Percentiles rank a stretch among this genome's conserved stretches.
Conservation (phyloP, 2,888 invertebrate genomes). For the Cheilosia grossa region DNA sequence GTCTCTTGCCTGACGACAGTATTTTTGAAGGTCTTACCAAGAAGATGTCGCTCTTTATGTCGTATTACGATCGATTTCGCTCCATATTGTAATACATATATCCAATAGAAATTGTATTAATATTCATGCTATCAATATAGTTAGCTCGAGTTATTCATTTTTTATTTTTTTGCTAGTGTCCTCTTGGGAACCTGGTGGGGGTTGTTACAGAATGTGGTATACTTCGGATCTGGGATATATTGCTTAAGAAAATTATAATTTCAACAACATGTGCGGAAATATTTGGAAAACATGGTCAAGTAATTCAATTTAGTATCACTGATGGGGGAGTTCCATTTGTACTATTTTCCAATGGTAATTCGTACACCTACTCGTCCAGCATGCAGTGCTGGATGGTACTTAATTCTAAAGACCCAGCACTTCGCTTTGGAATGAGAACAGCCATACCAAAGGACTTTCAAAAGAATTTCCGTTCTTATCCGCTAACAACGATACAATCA, state of each 20-base stretch:
- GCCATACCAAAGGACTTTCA: constrained; percentile 82
- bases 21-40: no score
- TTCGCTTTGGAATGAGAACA: constrained; percentile 83
- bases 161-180: constrained; percentile 78
- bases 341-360: constrained; percentile 92
- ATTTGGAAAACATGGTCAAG: constrained; percentile 83
- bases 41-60: no score
- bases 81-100: no score
- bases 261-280: constrained; percentile 81
- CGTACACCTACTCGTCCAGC: constrained; percentile 91
- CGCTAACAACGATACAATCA: constrained; percentile 81
- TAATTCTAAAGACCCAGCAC: constrained; percentile 85
- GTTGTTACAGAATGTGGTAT: constrained; percentile 82
- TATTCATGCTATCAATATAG: no score
- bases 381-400: constrained; percentile 88
- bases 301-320: constrained; percentile 85
- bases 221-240: constrained; percentile 82
- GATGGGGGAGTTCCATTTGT: constrained; percentile 92
- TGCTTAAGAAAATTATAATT: constrained; percentile 77
- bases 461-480: constrained; percentile 80
- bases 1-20: background rate
- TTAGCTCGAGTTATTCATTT: no score
- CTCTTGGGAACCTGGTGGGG: constrained; percentile 81
- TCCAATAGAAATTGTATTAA: no score
- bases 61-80: no score